phyloP scores from a whole-genome alignment of 2,113 vertebrate species.

The Fulica atra region DNA sequence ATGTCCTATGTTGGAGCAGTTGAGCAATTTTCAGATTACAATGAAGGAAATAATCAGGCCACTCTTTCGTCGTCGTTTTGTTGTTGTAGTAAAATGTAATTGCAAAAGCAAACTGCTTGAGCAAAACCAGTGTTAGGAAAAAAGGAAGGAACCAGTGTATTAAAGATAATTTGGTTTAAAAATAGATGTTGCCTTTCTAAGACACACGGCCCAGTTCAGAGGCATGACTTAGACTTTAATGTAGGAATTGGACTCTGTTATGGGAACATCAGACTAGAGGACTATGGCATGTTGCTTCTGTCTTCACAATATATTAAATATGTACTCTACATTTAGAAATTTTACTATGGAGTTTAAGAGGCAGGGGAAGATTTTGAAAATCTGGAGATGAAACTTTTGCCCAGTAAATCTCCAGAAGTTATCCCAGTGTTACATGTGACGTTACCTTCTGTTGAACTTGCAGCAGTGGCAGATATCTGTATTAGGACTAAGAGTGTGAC shows the following conservation, averaged over 20 bases:
- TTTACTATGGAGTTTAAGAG: not conserved
- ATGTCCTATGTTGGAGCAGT: not conserved
- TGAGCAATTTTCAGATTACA: constrained; percentile 37
- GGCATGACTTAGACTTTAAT: not conserved
- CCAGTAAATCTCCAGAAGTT: not conserved
- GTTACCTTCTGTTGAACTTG: not conserved
- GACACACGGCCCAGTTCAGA: not conserved
- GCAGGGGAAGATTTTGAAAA: not conserved
- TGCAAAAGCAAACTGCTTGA: constrained; percentile 30
- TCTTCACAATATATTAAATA: not conserved
- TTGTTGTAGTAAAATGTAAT: constrained; percentile 28
- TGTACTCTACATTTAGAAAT: not conserved
- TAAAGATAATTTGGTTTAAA: constrained; percentile 44
- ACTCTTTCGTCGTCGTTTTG: not conserved
- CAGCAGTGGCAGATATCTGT: not conserved
- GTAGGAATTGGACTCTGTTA: not conserved
- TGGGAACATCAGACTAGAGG: not conserved
- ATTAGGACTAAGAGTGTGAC: not conserved
- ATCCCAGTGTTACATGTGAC: not conserved
- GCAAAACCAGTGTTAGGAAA: constrained; percentile 29
- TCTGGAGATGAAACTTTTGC: not conserved
- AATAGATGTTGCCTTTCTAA: not conserved
- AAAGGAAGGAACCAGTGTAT: constrained; percentile 53
- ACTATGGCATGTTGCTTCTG: not conserved
- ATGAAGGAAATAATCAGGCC: constrained; percentile 31